Percentiles rank a stretch among this genome's conserved stretches.
Conservation (phyloP, 2,113 vertebrate species). For the Strix uralensis region DNA sequence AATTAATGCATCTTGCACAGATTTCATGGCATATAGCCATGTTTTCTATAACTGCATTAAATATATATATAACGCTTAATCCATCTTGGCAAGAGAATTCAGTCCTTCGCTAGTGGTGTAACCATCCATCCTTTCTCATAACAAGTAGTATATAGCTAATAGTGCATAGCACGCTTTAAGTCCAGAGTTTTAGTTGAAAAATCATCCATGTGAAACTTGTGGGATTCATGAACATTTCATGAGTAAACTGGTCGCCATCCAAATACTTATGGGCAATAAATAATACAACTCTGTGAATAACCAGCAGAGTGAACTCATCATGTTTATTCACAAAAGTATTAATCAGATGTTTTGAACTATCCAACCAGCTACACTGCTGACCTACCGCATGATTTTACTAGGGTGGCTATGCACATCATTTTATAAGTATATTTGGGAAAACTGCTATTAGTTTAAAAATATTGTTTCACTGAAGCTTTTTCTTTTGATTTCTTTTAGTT, state of each 20-base stretch:
- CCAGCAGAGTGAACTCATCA: background rate
- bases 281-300: background rate
- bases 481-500: slow-evolving; percentile 67
- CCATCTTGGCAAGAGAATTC: slow-evolving; percentile 32
- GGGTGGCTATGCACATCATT: background rate
- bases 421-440: background rate
- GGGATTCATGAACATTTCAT: slow-evolving; percentile 31
- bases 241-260: slow-evolving; percentile 46
- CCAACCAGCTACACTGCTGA: background rate
- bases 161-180: background rate
- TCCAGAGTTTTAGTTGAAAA: background rate
- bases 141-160: background rate
- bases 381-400: background rate
- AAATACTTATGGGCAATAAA: slow-evolving; percentile 45
- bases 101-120: slow-evolving; percentile 4
- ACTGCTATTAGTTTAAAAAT: background rate
- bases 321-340: slow-evolving; percentile 47
- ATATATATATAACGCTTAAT: slow-evolving; percentile 37
- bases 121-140: background rate
- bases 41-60: slow-evolving; percentile 49
- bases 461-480: background rate
- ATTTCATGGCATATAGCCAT: slow-evolving; percentile 32
- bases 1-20: slow-evolving; percentile 53
- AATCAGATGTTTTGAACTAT: slow-evolving; percentile 9
- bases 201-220: slow-evolving; percentile 28